Conservation (phyloP, 2,113 vertebrate genomes). For the Brienomyrus brachyistius region DNA sequence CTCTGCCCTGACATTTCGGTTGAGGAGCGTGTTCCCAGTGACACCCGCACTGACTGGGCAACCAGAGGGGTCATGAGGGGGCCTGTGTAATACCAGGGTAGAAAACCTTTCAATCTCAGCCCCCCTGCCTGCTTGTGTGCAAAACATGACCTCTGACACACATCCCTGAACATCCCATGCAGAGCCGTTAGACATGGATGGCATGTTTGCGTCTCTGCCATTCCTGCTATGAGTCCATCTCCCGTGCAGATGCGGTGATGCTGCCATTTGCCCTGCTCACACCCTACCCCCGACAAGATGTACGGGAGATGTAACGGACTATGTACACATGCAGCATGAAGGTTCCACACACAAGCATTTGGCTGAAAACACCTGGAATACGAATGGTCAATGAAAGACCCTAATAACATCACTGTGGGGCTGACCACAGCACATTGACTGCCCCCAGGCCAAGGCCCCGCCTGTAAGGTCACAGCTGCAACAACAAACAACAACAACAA, state of each 20-base stretch:
- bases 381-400: not conserved
- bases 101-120: not conserved
- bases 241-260: not conserved
- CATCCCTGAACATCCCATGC: not conserved
- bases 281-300: not conserved
- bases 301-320: no score
- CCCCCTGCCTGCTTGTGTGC: not conserved
- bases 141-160: not conserved
- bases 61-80: not conserved
- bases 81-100: not conserved
- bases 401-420: not conserved
- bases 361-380: not conserved
- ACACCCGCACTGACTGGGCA: not conserved
- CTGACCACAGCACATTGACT: not conserved
- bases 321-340: not conserved
- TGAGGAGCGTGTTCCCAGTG: not conserved
- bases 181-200: not conserved
- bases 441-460: not conserved
- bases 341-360: not conserved
- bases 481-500: no score
- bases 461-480: no score
- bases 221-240: not conserved
- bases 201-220: not conserved
- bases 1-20: not conserved
- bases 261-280: not conserved